Evolutionary conservation across 2,888 invertebrate genomes (phyloP), one percentile per base, ranked within the genome.

Genomic region (Ophioninae sp.): DNA sequence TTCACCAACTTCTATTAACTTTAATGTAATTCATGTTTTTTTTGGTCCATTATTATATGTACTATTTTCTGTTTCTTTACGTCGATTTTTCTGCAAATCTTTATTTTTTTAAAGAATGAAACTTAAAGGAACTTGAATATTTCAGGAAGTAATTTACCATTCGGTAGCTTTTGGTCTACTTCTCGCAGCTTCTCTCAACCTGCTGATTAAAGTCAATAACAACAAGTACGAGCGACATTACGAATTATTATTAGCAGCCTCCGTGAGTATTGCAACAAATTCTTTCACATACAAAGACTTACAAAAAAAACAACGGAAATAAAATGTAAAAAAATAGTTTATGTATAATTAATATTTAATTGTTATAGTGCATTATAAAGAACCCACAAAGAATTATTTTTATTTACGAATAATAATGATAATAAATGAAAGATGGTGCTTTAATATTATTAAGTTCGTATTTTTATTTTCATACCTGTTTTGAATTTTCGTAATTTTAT

Each of bases 71-170:
- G 41, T 9, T 41, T 41, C 9, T 41, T 41, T 41, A 41, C 6
- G 0, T 41, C 7, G 9, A 7, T 41, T 41, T 1, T 30, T 30
- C 30, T 30, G 2, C 22, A 5, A n/a, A 63, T 64, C 22, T n/a
- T 58, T 22, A 23, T n/a, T 30, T 10, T 39, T 13, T 58, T 73
- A 6, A 6, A 3, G 3, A 61, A 73, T 1, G 20, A 13, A 10
- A 68, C 63, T 61, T 7, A 17, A 75, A 51, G 37, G 37, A 61
- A 8, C 41, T 82, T 56, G 0, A 37, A 72, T 61, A 81, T 80
- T 95, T 65, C 93, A 97, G 97, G 97, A 97, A 94, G 94, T 97
- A 77, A 94, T 97, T 85, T 98, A 97, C 90, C 97, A 98, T 88
- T 94, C 95, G 8, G 93, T 96, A 81, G 97, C 96, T 2, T 96